Evolutionary conservation across 2,797 vertebrate species (phyloP).

Genomic region (Sebastes iracundus): DNA sequence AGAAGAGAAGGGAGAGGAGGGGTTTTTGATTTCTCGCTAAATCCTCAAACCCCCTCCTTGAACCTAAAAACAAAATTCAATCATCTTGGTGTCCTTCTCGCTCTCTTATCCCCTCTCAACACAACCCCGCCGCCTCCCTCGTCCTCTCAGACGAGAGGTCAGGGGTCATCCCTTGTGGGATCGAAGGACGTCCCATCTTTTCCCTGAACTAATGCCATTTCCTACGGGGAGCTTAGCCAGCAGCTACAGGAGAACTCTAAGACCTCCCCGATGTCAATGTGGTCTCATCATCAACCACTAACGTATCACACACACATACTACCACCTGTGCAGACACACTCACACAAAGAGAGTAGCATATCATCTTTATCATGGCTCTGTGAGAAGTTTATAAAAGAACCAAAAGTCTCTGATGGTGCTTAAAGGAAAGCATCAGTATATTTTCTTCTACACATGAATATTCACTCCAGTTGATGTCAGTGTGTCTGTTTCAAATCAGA

Average conservation of each 20-base stretch:
- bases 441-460: neutral
- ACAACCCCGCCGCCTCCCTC: neutral
- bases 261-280: conserved; percentile 55
- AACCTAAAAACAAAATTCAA: conserved; percentile 83
- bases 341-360: neutral
- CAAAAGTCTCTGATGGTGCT: neutral
- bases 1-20: conserved; percentile 59
- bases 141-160: conserved; percentile 56
- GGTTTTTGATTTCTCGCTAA: conserved; percentile 84
- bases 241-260: conserved; percentile 30
- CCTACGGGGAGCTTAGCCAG: conserved; percentile 55
- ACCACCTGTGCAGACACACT: conserved; percentile 10
- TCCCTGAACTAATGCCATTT: conserved; percentile 65
- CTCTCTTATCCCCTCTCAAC: conserved; percentile 57
- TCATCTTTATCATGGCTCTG: neutral
- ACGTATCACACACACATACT: conserved; percentile 2
- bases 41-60: conserved; percentile 80
- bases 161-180: conserved; percentile 64
- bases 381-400: neutral
- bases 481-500: too few relatives aligned
- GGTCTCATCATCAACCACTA: conserved; percentile 12
- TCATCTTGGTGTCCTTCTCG: conserved; percentile 65
- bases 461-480: neutral
- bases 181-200: conserved; percentile 62
- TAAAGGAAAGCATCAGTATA: neutral